Evolutionary conservation across 2,888 invertebrate species (phyloP), one percentile per base, ranked within the genome.

Genomic region (Drosophila anomalipes): DNA sequence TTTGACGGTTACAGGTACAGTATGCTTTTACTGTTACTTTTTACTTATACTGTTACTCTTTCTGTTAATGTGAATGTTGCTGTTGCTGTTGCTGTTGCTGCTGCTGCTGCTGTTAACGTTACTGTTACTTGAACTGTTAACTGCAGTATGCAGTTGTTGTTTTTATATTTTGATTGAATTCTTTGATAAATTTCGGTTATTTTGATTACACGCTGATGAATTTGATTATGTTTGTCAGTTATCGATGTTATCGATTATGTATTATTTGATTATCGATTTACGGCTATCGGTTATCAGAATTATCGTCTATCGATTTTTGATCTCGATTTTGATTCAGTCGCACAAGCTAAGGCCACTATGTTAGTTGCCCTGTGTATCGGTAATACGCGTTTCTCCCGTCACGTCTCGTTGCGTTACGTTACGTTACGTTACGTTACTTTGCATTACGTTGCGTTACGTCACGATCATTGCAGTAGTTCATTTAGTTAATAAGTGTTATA

Each of bases 281-380:
- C 28, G 60, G 19, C 49, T 62, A 56, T 63, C 59, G 52, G 28
- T 61, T 73, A 86, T 83, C 80, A 64, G 35, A 66, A 26, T 64
- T 74, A 79, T 72, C 63, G 79, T 74, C 69, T 57, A 66, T 81
- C 74, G 66, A 70, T 57, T 35, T 72, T 73, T 74, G 59, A 70
- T 81, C 60, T 73, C 33, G 78, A 58, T 73, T 77, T 83, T 67
- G 64, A 78, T 83, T 85, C 86, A 86, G 91, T 86, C 91, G 80
- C 91, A 86, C 86, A 77, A 91, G 74, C 82, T 91, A 86, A 91
- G 91, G 91, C 90, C 86, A 90, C 91, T 76, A 61, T 72, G 53
- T 66, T 76, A 84, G 82, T 77, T 69, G 70, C 77, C 84, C 77
- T 73, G 70, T 74, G 64, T 85, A 68, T 84, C 53, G 62, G 59